phyloP scores from a whole-genome alignment of 2,113 vertebrate genomes.

The Limnothrissa miodon region DNA sequence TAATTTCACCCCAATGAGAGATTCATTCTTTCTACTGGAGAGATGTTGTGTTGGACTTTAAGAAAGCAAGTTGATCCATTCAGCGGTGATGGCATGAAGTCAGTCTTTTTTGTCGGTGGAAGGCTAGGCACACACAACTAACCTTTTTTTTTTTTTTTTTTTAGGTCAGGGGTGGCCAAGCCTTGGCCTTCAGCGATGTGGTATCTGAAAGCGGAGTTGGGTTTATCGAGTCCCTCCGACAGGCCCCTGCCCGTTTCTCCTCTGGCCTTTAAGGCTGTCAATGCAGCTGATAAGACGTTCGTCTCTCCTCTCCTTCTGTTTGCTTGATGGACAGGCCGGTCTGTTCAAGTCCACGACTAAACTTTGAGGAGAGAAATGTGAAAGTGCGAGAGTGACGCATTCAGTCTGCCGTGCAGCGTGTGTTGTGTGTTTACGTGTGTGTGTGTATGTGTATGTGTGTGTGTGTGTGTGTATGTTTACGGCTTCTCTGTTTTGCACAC shows the following conservation, averaged over 20 bases:
- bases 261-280: conserved; percentile 12
- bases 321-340: background rate
- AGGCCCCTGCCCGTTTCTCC: background rate
- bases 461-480: conserved; percentile 1
- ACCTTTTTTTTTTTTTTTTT: background rate
- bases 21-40: conserved; percentile 52
- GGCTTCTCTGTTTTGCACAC: conserved; percentile 38
- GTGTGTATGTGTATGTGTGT: conserved; percentile 5
- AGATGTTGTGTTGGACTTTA: conserved; percentile 36
- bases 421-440: conserved; percentile 25
- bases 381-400: conserved; percentile 45
- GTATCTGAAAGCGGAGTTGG: background rate
- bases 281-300: background rate
- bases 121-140: conserved; percentile 30
- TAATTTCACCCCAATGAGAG: conserved; percentile 54
- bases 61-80: conserved; percentile 31
- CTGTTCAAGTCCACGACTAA: background rate
- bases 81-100: conserved; percentile 32
- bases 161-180: background rate
- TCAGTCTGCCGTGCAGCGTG: conserved; percentile 46
- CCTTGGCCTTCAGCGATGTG: background rate
- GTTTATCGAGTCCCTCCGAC: background rate
- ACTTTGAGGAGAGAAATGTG: background rate
- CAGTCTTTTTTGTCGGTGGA: conserved; percentile 24
- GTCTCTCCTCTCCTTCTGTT: background rate